These are phyloP conservation scores for Rhizomys pruinosus DNA, from an alignment of 2,113 vertebrate species.

Conservation along the genomic window DNA sequence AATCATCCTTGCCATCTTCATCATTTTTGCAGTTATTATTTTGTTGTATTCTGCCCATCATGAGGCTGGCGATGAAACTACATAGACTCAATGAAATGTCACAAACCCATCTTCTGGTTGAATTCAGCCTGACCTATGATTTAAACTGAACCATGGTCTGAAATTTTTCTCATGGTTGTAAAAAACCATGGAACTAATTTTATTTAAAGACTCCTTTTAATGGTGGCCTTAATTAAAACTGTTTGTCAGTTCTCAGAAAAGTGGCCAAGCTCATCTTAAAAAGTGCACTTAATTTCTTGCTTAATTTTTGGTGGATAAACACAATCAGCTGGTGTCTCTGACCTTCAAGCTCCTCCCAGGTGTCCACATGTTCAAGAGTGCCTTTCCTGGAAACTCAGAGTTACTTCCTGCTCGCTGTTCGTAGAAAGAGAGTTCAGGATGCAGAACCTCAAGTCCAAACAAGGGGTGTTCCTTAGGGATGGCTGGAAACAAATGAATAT, in stretches of 20 bases:
- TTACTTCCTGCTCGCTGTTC: background rate
- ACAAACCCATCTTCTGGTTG: background rate
- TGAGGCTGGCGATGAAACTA: background rate
- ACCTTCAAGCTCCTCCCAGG: background rate
- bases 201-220: conserved; percentile 57
- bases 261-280: background rate
- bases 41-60: background rate
- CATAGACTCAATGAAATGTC: background rate
- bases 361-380: background rate
- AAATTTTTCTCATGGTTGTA: background rate
- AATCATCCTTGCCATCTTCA: too few species aligned
- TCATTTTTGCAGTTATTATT: background rate
- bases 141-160: background rate
- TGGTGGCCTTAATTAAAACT: conserved; percentile 30
- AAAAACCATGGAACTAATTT: background rate
- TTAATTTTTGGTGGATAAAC: background rate
- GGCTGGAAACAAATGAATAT: background rate
- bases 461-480: background rate
- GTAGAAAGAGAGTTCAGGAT: background rate
- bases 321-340: background rate
- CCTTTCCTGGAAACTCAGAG: background rate
- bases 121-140: background rate
- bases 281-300: background rate
- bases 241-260: conserved; percentile 13
- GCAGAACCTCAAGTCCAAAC: background rate